Percentiles rank a stretch among this genome's conserved stretches.
These are phyloP conservation scores for Microcebus murinus DNA, from an alignment of 2,113 vertebrate genomes.

Conservation along the genomic window DNA sequence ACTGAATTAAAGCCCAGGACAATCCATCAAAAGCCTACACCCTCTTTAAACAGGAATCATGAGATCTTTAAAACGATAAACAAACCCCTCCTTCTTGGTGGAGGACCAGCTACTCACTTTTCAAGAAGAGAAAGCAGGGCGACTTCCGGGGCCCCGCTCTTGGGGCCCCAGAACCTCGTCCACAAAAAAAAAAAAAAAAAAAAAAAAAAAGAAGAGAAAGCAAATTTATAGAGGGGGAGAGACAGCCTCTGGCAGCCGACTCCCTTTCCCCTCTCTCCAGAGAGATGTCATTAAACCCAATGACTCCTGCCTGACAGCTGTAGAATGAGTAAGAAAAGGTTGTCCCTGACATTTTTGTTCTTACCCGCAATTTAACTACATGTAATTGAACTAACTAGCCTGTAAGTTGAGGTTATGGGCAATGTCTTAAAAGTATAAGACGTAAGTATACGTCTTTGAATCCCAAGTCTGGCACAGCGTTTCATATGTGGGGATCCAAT, in stretches of 20 bases:
- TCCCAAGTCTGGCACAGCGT: neutral
- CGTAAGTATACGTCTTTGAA: neutral
- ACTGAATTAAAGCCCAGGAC: constrained; percentile 30
- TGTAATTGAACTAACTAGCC: constrained; percentile 36
- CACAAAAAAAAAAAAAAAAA: too few relatives aligned
- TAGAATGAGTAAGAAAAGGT: neutral
- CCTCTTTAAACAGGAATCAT: constrained; percentile 54
- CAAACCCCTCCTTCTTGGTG: constrained; percentile 21
- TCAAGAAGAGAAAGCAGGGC: constrained; percentile 40
- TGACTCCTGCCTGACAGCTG: constrained; percentile 16
- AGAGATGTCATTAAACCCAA: constrained; percentile 43
- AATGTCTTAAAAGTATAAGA: neutral
- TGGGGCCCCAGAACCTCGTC: too few relatives aligned
- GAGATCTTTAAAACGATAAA: constrained; percentile 64
- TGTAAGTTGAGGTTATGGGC: neutral
- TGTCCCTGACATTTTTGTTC: constrained; percentile 40
- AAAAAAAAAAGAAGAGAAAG: constrained; percentile 35
- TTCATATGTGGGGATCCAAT: neutral
- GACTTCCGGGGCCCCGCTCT: too few relatives aligned
- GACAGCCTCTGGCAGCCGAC: neutral
- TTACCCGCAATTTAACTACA: constrained; percentile 17
- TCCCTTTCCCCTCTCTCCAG: constrained; percentile 27
- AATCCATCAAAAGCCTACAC: neutral
- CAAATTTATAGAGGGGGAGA: constrained; percentile 42
- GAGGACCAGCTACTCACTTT: constrained; percentile 29